phyloP scores from a whole-genome alignment of 2,113 vertebrate species.

The Petroica traversi region DNA sequence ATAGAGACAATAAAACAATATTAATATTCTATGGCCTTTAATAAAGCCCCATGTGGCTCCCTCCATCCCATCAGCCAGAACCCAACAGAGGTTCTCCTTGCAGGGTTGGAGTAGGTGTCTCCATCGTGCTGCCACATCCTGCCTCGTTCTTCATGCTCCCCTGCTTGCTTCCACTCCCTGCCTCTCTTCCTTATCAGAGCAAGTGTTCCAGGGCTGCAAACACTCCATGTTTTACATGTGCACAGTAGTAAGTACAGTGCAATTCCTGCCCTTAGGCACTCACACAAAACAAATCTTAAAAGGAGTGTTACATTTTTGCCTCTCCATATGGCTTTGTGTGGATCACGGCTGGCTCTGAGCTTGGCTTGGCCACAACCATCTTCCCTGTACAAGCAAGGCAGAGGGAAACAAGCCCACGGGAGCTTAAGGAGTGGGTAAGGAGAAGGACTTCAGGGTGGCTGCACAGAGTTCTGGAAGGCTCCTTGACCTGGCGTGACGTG shows the following conservation, averaged over 20 bases:
- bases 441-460: background rate
- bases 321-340: background rate
- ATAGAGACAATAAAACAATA: background rate
- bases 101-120: background rate
- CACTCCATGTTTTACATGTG: slow-evolving; percentile 16
- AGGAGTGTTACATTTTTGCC: background rate
- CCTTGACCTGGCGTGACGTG: background rate
- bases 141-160: background rate
- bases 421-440: background rate
- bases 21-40: background rate
- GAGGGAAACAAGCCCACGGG: background rate
- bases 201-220: background rate
- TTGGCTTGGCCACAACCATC: background rate
- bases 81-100: background rate
- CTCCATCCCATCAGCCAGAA: background rate
- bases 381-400: background rate
- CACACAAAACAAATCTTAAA: background rate
- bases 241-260: background rate
- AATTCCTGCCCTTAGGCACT: slow-evolving; percentile 10
- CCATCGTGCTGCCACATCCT: background rate
- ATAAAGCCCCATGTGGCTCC: background rate
- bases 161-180: background rate
- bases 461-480: background rate
- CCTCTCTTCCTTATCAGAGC: background rate
- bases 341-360: background rate